These are phyloP conservation scores for Ciconia maguari DNA, from an alignment of 2,113 vertebrate genomes.

Conservation along the genomic window DNA sequence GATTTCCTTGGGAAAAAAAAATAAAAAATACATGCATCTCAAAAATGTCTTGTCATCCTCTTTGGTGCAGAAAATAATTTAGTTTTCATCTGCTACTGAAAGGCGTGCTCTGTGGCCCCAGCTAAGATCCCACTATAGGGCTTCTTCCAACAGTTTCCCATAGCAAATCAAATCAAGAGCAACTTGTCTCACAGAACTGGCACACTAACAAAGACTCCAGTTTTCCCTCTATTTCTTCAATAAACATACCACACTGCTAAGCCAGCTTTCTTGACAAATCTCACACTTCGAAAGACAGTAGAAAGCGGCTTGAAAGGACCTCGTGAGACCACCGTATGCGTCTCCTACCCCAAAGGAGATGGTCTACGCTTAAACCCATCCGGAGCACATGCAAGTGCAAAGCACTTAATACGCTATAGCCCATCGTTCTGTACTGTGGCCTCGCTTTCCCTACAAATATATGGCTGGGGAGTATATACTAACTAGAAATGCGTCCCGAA, in stretches of 20 bases:
- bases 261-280: not conserved
- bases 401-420: not conserved
- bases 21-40: not conserved
- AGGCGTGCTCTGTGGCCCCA: not conserved
- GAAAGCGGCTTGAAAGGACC: not conserved
- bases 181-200: not conserved
- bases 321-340: fast-evolving
- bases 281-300: not conserved
- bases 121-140: not conserved
- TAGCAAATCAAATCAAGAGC: not conserved
- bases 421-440: not conserved
- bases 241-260: not conserved
- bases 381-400: not conserved
- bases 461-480: no score
- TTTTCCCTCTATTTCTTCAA: not conserved
- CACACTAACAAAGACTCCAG: not conserved
- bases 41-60: not conserved
- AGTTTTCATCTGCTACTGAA: not conserved
- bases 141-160: not conserved
- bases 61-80: not conserved
- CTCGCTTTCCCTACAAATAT: not conserved
- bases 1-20: not conserved
- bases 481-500: not conserved
- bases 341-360: not conserved
- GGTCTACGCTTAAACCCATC: not conserved